Percentiles rank a stretch among this genome's conserved stretches.
Conservation (phyloP, 2,888 invertebrate genomes). For the Tryphoninae sp. region DNA sequence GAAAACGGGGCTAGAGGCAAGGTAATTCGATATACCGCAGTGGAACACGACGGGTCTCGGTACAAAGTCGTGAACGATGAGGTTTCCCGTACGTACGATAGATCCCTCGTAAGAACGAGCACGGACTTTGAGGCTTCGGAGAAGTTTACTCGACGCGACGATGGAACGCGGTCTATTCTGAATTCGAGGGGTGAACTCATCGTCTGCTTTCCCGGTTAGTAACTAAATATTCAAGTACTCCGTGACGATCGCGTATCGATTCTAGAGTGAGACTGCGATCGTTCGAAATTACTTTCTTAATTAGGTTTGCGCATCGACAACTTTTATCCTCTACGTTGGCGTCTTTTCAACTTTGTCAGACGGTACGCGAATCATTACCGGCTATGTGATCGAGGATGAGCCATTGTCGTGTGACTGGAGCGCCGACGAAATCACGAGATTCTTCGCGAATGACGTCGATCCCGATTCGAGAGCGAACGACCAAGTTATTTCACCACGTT, state of each 20-base stretch:
- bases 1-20: slow-evolving; percentile 62
- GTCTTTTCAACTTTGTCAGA: slow-evolving; percentile 66
- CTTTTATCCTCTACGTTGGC: no score
- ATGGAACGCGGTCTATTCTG: slow-evolving; percentile 75
- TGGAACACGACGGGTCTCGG: slow-evolving; percentile 73
- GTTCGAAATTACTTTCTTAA: no score
- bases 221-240: slow-evolving; percentile 16
- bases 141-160: slow-evolving; percentile 75
- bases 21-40: slow-evolving; percentile 70
- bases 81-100: slow-evolving; percentile 73
- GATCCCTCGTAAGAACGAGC: slow-evolving; percentile 73
- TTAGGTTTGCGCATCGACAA: no score
- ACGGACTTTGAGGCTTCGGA: slow-evolving; percentile 75
- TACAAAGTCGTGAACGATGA: slow-evolving; percentile 73
- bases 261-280: no score
- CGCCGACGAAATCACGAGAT: slow-evolving; percentile 71
- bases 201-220: slow-evolving; percentile 74
- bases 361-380: slow-evolving; percentile 75
- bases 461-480: slow-evolving; percentile 30
- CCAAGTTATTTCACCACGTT: slow-evolving; percentile 36
- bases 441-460: slow-evolving; percentile 58
- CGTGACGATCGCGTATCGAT: background rate
- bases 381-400: slow-evolving; percentile 71
- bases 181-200: slow-evolving; percentile 73
- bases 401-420: slow-evolving; percentile 74